phyloP scores from a whole-genome alignment of 1,140 invertebrate genomes.

The Hypsibius dujardini region DNA sequence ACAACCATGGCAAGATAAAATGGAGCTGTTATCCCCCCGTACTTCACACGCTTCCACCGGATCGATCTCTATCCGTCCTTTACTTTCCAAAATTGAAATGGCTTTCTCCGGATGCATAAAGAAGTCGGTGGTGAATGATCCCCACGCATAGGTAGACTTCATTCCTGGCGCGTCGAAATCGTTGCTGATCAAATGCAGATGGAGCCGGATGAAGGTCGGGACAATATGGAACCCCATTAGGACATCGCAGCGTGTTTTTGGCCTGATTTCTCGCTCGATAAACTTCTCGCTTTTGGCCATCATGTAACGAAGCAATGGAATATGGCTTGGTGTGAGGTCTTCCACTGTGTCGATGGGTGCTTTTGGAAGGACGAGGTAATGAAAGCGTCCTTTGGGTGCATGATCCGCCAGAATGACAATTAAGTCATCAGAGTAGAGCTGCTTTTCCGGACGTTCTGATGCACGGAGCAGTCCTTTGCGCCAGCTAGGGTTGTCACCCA shows the following conservation, averaged over 20 bases:
- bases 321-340: not conserved
- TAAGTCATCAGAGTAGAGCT: not conserved
- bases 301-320: not conserved
- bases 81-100: not conserved
- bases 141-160: not conserved
- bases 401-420: not conserved
- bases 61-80: not conserved
- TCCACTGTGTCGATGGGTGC: slow-evolving; percentile 3
- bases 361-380: slow-evolving; percentile 6
- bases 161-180: not conserved
- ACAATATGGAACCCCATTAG: not conserved
- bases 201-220: not conserved
- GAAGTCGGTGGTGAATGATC: not conserved
- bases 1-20: no score
- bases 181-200: not conserved
- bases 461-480: no score
- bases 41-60: not conserved
- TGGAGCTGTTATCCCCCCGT: no score
- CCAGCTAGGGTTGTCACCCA: no score
- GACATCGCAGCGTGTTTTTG: not conserved
- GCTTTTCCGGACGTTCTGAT: not conserved
- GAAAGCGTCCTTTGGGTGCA: not conserved
- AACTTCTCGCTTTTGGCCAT: not conserved
- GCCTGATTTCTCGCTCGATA: not conserved
- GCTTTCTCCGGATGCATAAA: not conserved